A percentile compares a stretch with the other conserved stretches of the same genome.
These are phyloP conservation scores for Stegophylla sp. DNA, from an alignment of 2,888 invertebrate species.

Conservation along the genomic window DNA sequence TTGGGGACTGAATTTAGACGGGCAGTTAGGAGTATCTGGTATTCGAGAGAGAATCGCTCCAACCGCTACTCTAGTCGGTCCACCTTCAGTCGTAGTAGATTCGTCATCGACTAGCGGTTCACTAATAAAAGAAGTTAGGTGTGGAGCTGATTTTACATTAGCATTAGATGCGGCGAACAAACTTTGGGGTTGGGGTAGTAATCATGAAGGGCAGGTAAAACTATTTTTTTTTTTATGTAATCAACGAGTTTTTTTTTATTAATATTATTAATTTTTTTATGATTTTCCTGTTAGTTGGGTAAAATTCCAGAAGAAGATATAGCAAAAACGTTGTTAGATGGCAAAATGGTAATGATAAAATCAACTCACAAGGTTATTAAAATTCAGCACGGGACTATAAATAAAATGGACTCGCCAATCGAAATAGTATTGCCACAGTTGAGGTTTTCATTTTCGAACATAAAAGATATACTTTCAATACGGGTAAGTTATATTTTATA, in stretches of 20 bases:
- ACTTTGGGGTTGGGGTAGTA: constrained; percentile 79
- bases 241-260: background rate
- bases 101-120: constrained; percentile 41
- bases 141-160: constrained; percentile 81
- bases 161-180: constrained; percentile 71
- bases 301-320: constrained; percentile 61
- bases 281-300: constrained; percentile 59
- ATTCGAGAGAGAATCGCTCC: constrained; percentile 69
- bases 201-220: constrained; percentile 71
- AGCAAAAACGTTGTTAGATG: constrained; percentile 67
- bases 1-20: constrained; percentile 90
- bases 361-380: constrained; percentile 77
- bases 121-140: constrained; percentile 65
- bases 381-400: constrained; percentile 68
- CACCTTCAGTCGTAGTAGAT: constrained; percentile 60
- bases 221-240: background rate
- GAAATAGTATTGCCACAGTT: constrained; percentile 66
- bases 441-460: constrained; percentile 64
- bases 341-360: constrained; percentile 73
- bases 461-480: constrained; percentile 57
- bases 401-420: constrained; percentile 65
- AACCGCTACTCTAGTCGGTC: constrained; percentile 68
- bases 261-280: constrained; percentile 15
- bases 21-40: constrained; percentile 80
- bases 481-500: constrained; percentile 39